A percentile compares a stretch with the other conserved stretches of the same genome.
Evolutionary conservation across 2,113 vertebrate species (phyloP).

Genomic region (Nothoprocta pentlandii): DNA sequence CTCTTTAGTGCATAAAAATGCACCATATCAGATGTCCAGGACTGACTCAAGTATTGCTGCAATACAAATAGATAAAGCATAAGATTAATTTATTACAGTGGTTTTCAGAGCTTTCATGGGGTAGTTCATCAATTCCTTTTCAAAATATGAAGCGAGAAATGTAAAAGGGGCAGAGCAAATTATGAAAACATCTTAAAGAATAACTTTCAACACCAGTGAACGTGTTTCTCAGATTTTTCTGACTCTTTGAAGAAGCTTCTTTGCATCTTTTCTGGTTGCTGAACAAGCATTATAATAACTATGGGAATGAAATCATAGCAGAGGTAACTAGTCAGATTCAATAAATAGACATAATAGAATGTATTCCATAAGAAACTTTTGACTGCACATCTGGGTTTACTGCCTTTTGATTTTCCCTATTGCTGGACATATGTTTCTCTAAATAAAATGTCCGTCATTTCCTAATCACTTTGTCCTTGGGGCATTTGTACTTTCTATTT

Average conservation of each 20-base stretch:
- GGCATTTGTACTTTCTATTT: constrained; percentile 53
- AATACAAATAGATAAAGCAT: background rate
- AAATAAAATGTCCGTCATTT: constrained; percentile 50
- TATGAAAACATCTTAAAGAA: background rate
- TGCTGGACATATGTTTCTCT: constrained; percentile 46
- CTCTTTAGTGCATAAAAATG: background rate
- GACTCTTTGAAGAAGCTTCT: background rate
- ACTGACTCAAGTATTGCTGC: background rate
- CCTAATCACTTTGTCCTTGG: constrained; percentile 37
- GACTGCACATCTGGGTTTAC: constrained; percentile 53
- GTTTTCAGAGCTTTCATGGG: background rate
- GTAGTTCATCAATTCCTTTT: background rate
- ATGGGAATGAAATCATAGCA: background rate
- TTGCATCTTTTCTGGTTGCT: constrained; percentile 9
- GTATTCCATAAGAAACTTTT: constrained; percentile 37
- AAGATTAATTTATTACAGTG: background rate
- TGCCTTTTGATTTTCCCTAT: constrained; percentile 40
- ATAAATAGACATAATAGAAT: constrained; percentile 19
- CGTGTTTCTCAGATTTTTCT: background rate
- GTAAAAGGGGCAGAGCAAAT: background rate
- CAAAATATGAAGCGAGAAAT: background rate
- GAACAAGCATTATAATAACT: background rate
- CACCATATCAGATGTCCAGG: background rate
- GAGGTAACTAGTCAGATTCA: background rate
- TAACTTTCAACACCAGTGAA: background rate